Evolutionary conservation across 2,888 invertebrate species (phyloP).

Genomic region (Rapana venosa): DNA sequence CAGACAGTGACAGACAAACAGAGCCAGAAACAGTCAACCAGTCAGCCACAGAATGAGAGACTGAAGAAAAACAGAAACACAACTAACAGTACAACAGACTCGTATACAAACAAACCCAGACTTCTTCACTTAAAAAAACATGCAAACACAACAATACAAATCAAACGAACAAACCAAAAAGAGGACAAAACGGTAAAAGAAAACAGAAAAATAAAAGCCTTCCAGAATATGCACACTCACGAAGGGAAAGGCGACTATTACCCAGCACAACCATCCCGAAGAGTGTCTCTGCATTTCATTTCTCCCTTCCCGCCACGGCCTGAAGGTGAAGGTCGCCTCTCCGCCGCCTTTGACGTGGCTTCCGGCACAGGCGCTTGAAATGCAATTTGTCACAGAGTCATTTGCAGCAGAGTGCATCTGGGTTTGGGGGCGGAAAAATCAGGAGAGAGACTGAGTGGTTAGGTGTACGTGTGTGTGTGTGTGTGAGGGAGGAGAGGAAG

Average conservation of each 20-base stretch:
- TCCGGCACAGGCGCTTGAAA: slow-evolving; percentile 30
- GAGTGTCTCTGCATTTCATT: too few species aligned
- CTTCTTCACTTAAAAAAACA: not conserved
- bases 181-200: not conserved
- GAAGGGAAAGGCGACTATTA: too few species aligned
- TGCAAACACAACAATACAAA: not conserved
- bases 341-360: slow-evolving; percentile 13
- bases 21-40: not conserved
- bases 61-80: not conserved
- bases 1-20: not conserved
- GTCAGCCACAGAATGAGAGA: not conserved
- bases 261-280: too few species aligned
- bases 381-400: slow-evolving; percentile 28
- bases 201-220: not conserved
- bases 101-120: not conserved
- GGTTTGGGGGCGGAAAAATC: not conserved
- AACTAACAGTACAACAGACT: not conserved
- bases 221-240: not conserved
- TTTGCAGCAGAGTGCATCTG: slow-evolving; percentile 20
- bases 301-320: not conserved
- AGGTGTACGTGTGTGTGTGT: not conserved
- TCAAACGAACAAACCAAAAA: not conserved
- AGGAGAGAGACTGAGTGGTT: too few species aligned
- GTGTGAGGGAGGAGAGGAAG: not conserved
- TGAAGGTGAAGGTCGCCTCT: slow-evolving; percentile 14